Conservation (phyloP, 2,888 invertebrate species). For the Hyalella azteca region DNA sequence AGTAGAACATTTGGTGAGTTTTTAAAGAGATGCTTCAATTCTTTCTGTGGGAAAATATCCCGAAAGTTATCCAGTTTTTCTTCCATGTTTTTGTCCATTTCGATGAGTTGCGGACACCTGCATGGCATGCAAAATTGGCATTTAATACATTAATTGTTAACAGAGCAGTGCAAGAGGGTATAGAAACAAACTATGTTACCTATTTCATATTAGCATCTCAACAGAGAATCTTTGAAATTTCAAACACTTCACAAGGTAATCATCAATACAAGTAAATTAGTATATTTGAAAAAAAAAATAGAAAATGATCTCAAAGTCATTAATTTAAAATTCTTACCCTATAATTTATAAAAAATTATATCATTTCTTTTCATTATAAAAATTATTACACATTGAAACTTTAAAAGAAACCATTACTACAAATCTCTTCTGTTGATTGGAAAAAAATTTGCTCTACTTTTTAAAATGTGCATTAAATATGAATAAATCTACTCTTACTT, state of each 20-base stretch:
- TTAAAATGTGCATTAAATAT: not conserved
- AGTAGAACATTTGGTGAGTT: constrained; percentile 42
- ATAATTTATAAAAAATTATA: too few relatives aligned
- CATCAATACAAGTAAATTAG: not conserved
- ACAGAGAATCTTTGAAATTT: not conserved
- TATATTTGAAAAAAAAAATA: too few relatives aligned
- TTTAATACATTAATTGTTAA: not conserved
- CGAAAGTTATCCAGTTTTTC: not conserved
- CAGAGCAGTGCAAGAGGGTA: not conserved
- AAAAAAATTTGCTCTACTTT: not conserved
- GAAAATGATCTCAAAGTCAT: too few relatives aligned
- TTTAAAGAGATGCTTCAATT: constrained; percentile 28
- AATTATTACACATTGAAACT: not conserved
- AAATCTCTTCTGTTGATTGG: not conserved
- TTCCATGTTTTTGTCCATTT: not conserved
- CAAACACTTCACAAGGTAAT: not conserved
- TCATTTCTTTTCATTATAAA: not conserved
- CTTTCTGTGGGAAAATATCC: constrained; percentile 38
- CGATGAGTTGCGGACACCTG: not conserved
- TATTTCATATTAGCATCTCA: not conserved
- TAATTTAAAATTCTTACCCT: too few relatives aligned
- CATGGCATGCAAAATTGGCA: not conserved
- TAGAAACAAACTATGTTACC: not conserved
- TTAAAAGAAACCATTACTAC: not conserved
- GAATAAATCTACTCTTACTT: not conserved